These are phyloP conservation scores for Oxystoma pomonae DNA, from an alignment of 2,888 invertebrate species.

Conservation along the genomic window DNA sequence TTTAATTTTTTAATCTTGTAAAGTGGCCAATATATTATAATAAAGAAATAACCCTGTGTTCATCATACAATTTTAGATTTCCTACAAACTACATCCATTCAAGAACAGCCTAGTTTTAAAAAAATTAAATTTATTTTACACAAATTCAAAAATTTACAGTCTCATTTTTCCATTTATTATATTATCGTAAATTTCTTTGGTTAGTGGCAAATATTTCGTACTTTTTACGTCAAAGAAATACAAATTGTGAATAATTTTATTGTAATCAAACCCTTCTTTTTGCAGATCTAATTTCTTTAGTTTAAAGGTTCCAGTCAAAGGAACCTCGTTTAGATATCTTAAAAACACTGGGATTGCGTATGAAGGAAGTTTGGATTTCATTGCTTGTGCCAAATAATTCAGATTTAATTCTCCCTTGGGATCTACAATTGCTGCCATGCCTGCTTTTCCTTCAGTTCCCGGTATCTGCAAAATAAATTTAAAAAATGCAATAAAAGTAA, in stretches of 20 bases:
- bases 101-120: too few species aligned
- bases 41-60: too few species aligned
- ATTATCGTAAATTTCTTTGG: slow-evolving; percentile 36
- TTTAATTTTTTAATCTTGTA: too few species aligned
- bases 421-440: slow-evolving; percentile 90
- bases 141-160: slow-evolving; percentile 22
- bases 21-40: too few species aligned
- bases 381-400: slow-evolving; percentile 56
- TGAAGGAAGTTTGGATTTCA: slow-evolving; percentile 69
- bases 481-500: too few species aligned
- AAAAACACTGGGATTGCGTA: slow-evolving; percentile 91
- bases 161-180: slow-evolving; percentile 37
- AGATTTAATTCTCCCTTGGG: slow-evolving; percentile 58
- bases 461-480: slow-evolving; percentile 56
- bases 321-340: slow-evolving; percentile 70
- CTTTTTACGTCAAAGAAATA: slow-evolving; percentile 55
- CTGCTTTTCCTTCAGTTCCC: slow-evolving; percentile 79
- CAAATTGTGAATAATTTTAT: slow-evolving; percentile 56
- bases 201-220: slow-evolving; percentile 37
- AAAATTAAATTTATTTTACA: too few species aligned
- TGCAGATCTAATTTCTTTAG: slow-evolving; percentile 85
- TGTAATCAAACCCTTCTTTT: slow-evolving; percentile 77
- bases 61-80: too few species aligned
- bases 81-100: too few species aligned
- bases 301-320: slow-evolving; percentile 88